These are phyloP conservation scores for Trachythela sp. DNA, from an alignment of 64 coral and sea anemone genomes.

Conservation along the genomic window DNA sequence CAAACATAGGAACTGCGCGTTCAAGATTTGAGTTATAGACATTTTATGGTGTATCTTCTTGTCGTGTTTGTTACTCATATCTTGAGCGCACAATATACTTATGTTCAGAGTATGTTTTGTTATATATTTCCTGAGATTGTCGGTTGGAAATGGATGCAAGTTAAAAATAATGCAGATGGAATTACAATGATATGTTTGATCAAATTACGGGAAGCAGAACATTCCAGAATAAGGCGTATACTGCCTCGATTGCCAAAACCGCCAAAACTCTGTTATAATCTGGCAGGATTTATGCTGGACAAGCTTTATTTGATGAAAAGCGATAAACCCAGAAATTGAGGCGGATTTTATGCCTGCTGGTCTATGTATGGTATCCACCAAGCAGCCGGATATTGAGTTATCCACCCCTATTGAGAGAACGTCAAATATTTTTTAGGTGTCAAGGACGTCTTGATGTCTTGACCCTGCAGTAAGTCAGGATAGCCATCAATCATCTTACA, in stretches of 20 bases:
- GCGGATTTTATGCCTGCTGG: neutral
- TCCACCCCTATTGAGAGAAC: neutral
- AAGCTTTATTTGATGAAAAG: neutral
- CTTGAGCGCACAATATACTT: too few relatives aligned
- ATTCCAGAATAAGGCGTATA: constrained; percentile 1
- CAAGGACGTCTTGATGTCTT: neutral
- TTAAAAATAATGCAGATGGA: neutral
- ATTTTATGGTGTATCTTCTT: too few relatives aligned
- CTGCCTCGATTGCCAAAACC: neutral
- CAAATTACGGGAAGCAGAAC: neutral
- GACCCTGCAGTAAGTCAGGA: neutral
- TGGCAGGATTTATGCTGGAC: neutral
- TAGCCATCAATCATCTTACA: neutral
- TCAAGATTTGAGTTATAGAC: too few relatives aligned
- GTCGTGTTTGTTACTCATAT: too few relatives aligned
- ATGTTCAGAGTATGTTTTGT: too few relatives aligned
- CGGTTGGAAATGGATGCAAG: neutral
- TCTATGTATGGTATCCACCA: neutral
- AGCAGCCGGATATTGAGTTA: constrained; percentile 5
- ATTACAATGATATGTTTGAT: neutral
- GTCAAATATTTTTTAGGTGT: neutral
- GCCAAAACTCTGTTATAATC: neutral
- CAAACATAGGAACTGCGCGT: too few relatives aligned
- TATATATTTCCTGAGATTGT: neutral
- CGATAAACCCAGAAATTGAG: too few relatives aligned